Conservation (phyloP, 2,888 invertebrate species). For the Leucoma salicis region DNA sequence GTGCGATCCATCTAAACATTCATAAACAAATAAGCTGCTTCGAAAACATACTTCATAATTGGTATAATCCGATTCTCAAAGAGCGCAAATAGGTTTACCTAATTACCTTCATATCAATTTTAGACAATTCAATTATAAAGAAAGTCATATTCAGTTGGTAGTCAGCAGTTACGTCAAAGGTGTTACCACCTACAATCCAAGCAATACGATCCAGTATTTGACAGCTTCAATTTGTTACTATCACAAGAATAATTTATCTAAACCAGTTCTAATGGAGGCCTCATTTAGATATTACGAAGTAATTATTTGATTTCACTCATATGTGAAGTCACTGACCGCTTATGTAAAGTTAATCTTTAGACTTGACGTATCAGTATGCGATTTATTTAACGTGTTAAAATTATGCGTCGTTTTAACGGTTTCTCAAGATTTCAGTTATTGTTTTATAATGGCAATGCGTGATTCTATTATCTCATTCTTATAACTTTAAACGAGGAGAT, state of each 20-base stretch:
- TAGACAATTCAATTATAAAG: conserved; percentile 26
- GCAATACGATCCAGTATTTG: conserved; percentile 24
- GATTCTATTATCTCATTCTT: too few species aligned
- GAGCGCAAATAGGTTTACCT: too few species aligned
- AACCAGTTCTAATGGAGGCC: conserved; percentile 22
- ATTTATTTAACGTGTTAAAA: too few species aligned
- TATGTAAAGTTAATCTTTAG: conserved; percentile 8
- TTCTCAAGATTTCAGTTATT: too few species aligned
- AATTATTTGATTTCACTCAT: conserved; percentile 24
- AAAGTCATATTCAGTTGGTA: conserved; percentile 23
- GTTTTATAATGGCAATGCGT: too few species aligned
- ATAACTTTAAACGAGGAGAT: too few species aligned
- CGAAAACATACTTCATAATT: too few species aligned
- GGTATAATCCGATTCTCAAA: too few species aligned
- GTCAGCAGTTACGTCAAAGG: conserved; percentile 22
- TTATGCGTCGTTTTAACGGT: too few species aligned
- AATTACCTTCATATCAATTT: conserved; percentile 12
- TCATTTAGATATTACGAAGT: conserved; percentile 20
- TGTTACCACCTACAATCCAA: conserved; percentile 17
- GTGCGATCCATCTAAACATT: too few species aligned
- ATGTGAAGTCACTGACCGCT: conserved; percentile 7
- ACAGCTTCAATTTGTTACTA: conserved; percentile 34
- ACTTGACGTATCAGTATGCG: background rate
- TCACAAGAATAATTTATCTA: conserved; percentile 11
- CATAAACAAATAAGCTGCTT: too few species aligned